Percentiles rank a stretch among this genome's conserved stretches.
Conservation (phyloP, 1,140 invertebrate genomes). For the Trichonephila clavipes region DNA sequence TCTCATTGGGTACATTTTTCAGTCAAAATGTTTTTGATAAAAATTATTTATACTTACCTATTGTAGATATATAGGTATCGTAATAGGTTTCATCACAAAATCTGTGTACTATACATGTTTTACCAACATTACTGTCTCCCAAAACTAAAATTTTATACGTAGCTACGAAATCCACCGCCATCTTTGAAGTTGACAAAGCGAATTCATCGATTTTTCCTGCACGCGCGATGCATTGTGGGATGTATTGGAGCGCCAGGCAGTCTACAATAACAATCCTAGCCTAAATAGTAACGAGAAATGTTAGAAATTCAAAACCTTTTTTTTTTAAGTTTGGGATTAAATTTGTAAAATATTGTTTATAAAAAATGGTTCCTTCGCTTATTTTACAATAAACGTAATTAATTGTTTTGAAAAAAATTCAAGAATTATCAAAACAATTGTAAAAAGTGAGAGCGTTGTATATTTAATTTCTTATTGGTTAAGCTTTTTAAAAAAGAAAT, state of each 20-base stretch:
- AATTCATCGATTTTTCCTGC: constrained; percentile 64
- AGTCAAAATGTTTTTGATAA: neutral
- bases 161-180: constrained; percentile 77
- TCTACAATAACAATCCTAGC: constrained; percentile 31
- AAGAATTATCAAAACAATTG: too few species aligned
- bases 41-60: constrained; percentile 54
- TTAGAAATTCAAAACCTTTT: too few species aligned
- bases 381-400: too few species aligned
- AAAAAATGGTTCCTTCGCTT: too few species aligned
- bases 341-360: too few species aligned
- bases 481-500: too few species aligned
- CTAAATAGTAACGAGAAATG: neutral
- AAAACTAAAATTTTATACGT: constrained; percentile 89
- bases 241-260: constrained; percentile 44
- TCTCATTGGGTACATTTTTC: too few species aligned
- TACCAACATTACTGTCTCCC: constrained; percentile 94
- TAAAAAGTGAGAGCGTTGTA: too few species aligned
- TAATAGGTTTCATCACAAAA: constrained; percentile 95
- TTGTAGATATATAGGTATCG: constrained; percentile 78
- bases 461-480: too few species aligned
- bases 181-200: constrained; percentile 61
- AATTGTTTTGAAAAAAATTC: too few species aligned
- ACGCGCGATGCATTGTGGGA: constrained; percentile 64
- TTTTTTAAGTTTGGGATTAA: too few species aligned
- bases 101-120: constrained; percentile 94